Evolutionary conservation across 2,113 vertebrate genomes (phyloP).

Genomic region (Ploceus nigricollis): DNA sequence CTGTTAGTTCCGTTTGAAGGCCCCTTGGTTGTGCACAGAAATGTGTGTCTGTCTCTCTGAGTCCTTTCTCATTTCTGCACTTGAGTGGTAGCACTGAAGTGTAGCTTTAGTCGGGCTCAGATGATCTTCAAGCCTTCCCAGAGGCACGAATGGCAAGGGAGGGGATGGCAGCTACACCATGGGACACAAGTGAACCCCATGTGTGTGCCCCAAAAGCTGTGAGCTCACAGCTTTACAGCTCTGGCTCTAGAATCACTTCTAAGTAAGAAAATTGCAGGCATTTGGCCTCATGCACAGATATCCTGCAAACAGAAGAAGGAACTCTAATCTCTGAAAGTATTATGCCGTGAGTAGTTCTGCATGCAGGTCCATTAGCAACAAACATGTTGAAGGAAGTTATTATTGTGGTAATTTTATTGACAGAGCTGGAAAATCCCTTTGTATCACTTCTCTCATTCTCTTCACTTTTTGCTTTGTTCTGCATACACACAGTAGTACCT

Average conservation of each 20-base stretch:
- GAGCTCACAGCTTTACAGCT: background rate
- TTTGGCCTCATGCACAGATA: background rate
- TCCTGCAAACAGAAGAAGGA: background rate
- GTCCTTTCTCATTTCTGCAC: background rate
- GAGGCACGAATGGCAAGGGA: background rate
- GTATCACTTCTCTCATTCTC: conserved; percentile 48
- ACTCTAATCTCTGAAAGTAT: background rate
- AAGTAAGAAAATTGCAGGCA: background rate
- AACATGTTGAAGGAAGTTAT: conserved; percentile 26
- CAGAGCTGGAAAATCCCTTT: conserved; percentile 53
- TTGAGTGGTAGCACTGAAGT: background rate
- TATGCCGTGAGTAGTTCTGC: background rate
- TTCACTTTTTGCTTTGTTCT: conserved; percentile 24
- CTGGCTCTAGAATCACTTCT: background rate
- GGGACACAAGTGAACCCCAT: background rate
- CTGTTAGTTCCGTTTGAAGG: background rate
- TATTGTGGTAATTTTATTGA: conserved; percentile 59
- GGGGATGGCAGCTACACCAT: background rate
- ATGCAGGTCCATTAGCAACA: conserved; percentile 1
- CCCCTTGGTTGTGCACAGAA: background rate
- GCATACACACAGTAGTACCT: background rate
- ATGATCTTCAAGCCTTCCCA: background rate
- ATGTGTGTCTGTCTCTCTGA: background rate
- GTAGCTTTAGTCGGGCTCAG: background rate
- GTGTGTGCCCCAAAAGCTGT: background rate